These are phyloP conservation scores for Xanthorhoe spadicearia DNA, from an alignment of 2,888 invertebrate species.

Conservation along the genomic window DNA sequence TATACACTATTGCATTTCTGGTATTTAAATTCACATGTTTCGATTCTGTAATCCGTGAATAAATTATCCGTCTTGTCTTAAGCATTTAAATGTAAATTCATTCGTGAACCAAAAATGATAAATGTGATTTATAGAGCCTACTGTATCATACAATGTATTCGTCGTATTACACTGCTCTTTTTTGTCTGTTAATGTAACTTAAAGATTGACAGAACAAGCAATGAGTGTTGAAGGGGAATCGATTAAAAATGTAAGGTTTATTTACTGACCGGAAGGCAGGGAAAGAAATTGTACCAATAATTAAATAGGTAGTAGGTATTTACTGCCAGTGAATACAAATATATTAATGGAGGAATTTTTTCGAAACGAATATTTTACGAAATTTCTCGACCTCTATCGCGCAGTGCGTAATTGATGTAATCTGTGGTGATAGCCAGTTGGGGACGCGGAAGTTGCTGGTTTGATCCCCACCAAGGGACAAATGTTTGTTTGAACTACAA, in stretches of 20 bases:
- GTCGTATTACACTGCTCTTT: conserved; percentile 17
- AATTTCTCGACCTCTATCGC: too few species aligned
- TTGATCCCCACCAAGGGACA: too few species aligned
- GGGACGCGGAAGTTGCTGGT: too few species aligned
- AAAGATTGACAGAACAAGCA: conserved; percentile 17
- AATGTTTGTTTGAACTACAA: too few species aligned
- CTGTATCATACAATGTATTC: conserved; percentile 22
- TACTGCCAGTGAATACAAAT: too few species aligned
- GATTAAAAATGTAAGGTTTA: background rate
- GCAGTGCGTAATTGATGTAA: too few species aligned
- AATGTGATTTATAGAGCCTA: conserved; percentile 19
- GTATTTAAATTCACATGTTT: conserved; percentile 2
- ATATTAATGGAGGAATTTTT: too few species aligned
- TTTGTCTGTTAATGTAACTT: background rate
- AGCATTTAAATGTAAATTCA: conserved; percentile 10
- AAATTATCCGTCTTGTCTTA: conserved; percentile 19
- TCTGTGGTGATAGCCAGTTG: too few species aligned
- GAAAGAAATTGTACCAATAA: background rate
- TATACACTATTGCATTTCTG: too few species aligned
- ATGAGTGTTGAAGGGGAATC: conserved; percentile 17
- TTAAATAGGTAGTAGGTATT: background rate
- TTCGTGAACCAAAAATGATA: conserved; percentile 23
- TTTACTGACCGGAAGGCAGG: conserved; percentile 15
- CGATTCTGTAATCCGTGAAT: conserved; percentile 3
- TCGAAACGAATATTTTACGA: too few species aligned